These are phyloP conservation scores for Amiota communis DNA, from an alignment of 2,888 invertebrate species.

Conservation along the genomic window DNA sequence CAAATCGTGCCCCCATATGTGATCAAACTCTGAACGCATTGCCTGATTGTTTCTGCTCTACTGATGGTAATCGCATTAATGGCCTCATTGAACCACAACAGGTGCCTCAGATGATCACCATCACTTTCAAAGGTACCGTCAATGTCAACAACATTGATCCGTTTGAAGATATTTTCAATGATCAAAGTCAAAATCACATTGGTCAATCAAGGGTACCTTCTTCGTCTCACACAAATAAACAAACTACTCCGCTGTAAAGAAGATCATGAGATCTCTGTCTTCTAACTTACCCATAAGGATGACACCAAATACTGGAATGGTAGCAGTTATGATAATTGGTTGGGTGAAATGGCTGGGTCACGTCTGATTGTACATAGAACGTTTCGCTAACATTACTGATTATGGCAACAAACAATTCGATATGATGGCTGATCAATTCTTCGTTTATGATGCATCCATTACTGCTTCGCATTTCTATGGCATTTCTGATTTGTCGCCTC, in stretches of 20 bases:
- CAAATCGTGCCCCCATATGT: constrained; percentile 93
- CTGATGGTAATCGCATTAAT: constrained; percentile 91
- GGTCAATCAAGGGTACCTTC: constrained; percentile 92
- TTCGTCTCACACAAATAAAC: constrained; percentile 94
- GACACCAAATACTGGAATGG: constrained; percentile 92
- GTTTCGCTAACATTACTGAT: constrained; percentile 93
- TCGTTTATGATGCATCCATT: constrained; percentile 95
- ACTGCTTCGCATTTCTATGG: too few species aligned
- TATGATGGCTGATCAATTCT: constrained; percentile 97
- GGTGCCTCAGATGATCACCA: constrained; percentile 94
- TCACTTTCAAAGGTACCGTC: constrained; percentile 93
- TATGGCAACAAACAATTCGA: constrained; percentile 96
- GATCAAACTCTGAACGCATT: constrained; percentile 90
- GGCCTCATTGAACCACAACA: constrained; percentile 87
- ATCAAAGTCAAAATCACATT: constrained; percentile 88
- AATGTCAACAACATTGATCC: constrained; percentile 94
- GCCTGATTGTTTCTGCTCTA: constrained; percentile 94
- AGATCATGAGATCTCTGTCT: constrained; percentile 95
- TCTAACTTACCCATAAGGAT: constrained; percentile 93
- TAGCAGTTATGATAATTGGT: constrained; percentile 92
- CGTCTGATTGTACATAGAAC: constrained; percentile 88
- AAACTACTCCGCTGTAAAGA: constrained; percentile 92
- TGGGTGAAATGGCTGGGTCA: constrained; percentile 95
- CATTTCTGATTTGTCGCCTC: too few species aligned
- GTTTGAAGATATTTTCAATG: constrained; percentile 91